phyloP scores from a whole-genome alignment of 2,888 invertebrate species.

The Falcaria lacertinaria region DNA sequence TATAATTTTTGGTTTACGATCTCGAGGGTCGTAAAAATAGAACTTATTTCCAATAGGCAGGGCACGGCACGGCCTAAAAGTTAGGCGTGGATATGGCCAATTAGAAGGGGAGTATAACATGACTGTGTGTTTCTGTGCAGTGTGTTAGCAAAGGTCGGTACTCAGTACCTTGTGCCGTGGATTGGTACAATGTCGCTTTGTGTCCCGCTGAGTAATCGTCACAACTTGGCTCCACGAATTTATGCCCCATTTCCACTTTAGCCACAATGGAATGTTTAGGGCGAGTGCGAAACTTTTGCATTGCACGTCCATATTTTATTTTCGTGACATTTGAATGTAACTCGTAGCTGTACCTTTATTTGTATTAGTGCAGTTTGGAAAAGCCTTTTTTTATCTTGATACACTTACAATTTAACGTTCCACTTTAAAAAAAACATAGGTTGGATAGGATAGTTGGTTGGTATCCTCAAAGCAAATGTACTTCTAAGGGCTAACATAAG shows the following conservation, averaged over 20 bases:
- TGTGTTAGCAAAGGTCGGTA: constrained; percentile 9
- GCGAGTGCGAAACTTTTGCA: constrained; percentile 54
- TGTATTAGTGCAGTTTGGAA: background rate
- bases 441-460: too few species aligned
- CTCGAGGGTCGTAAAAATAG: background rate
- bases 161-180: constrained; percentile 5
- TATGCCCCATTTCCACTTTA: constrained; percentile 49
- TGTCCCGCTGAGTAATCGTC: constrained; percentile 59
- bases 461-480: too few species aligned
- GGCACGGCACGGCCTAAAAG: background rate
- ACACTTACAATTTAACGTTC: too few species aligned
- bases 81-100: background rate
- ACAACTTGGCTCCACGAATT: constrained; percentile 55
- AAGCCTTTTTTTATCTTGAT: too few species aligned
- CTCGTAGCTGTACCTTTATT: constrained; percentile 14
- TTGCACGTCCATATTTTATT: constrained; percentile 49
- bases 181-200: constrained; percentile 40
- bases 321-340: constrained; percentile 47
- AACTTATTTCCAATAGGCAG: too few species aligned
- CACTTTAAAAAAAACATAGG: too few species aligned
- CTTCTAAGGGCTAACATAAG: constrained; percentile 11
- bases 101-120: constrained; percentile 1
- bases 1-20: constrained; percentile 1
- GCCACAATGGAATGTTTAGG: constrained; percentile 65
- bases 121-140: constrained; percentile 1